A percentile compares a stretch with the other conserved stretches of the same genome.
Evolutionary conservation across 1,140 invertebrate species (phyloP).

Genomic region (Pseudoatta argentina): DNA sequence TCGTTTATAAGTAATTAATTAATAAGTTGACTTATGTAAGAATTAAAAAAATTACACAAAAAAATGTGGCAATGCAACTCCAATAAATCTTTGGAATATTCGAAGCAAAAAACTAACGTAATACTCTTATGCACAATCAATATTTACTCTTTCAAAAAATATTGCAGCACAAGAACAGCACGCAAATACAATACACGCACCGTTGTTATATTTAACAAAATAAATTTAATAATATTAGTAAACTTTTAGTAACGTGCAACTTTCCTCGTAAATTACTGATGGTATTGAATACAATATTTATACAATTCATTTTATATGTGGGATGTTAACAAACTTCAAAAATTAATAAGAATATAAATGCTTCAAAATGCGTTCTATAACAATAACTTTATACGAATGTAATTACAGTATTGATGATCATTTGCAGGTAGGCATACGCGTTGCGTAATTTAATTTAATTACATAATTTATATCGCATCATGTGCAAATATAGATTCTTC

Average conservation of each 20-base stretch:
- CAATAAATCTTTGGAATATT: slow-evolving; percentile 7
- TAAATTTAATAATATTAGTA: slow-evolving; percentile 31
- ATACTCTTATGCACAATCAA: slow-evolving; percentile 1
- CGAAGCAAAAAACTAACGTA: background rate
- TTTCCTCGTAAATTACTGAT: background rate
- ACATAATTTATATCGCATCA: background rate
- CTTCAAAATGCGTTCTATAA: slow-evolving; percentile 1
- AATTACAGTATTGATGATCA: slow-evolving; percentile 24
- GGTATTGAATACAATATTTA: background rate
- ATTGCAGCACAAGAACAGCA: background rate
- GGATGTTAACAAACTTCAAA: slow-evolving; percentile 21
- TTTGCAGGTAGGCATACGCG: slow-evolving; percentile 16
- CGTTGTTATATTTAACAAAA: slow-evolving; percentile 13
- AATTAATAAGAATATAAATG: slow-evolving; percentile 32
- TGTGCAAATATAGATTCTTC: background rate
- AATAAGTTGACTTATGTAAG: background rate
- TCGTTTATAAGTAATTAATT: background rate
- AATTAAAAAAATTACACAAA: background rate
- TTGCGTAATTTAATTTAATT: slow-evolving; percentile 35
- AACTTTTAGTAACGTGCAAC: background rate
- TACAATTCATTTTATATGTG: background rate
- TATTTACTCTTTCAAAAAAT: slow-evolving; percentile 31
- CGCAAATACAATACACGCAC: background rate
- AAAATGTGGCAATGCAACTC: background rate
- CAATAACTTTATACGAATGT: slow-evolving; percentile 5